Conservation (phyloP, 2,113 vertebrate genomes). For the Chionodraco myersi region DNA sequence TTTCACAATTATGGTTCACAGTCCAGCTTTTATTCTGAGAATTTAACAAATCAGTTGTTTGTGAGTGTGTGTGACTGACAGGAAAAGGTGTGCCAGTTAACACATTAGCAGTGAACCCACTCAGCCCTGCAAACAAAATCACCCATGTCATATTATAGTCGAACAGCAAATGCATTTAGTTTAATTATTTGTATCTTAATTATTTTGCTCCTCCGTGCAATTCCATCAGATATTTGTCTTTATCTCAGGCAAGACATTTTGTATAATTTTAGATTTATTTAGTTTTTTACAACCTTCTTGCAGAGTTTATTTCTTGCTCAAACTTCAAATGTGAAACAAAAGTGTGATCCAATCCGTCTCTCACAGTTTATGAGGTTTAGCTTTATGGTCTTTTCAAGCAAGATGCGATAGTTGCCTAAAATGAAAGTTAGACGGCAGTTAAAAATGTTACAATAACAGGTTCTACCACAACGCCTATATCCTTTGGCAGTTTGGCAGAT, state of each 20-base stretch:
- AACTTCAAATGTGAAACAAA: background rate
- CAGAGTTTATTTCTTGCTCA: background rate
- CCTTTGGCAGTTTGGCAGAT: background rate
- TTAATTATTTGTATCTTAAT: background rate
- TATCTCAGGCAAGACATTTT: background rate
- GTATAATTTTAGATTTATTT: background rate
- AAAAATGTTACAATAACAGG: background rate
- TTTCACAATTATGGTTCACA: constrained; percentile 53
- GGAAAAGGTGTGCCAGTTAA: constrained; percentile 21
- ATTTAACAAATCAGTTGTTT: constrained; percentile 25
- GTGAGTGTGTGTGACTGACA: background rate
- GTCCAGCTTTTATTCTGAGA: constrained; percentile 41
- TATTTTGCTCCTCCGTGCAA: background rate
- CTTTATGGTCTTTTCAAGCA: background rate
- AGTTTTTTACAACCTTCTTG: background rate
- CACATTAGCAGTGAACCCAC: background rate
- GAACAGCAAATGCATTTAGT: background rate
- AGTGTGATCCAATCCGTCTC: background rate
- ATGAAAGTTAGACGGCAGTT: background rate
- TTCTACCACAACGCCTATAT: background rate
- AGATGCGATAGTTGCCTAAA: background rate
- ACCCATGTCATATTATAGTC: background rate
- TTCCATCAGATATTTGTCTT: background rate
- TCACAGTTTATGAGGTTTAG: too few species aligned
- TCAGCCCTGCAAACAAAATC: background rate